Conservation (phyloP, 2,797 vertebrate species). For the Luscinia luscinia region DNA sequence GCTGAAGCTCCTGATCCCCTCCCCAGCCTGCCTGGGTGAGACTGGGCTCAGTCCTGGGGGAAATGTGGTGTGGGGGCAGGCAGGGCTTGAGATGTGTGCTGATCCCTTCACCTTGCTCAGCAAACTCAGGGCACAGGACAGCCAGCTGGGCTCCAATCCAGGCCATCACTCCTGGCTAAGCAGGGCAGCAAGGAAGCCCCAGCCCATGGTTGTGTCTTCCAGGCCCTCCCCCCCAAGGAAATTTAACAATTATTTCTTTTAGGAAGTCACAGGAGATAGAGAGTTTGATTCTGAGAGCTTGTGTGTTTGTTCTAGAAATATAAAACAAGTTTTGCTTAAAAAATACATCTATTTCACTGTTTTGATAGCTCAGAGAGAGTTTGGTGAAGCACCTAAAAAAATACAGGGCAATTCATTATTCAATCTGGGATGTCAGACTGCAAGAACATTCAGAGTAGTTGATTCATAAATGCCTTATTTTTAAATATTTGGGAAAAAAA, state of each 20-base stretch:
- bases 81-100: not conserved
- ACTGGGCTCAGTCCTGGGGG: not conserved
- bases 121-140: not conserved
- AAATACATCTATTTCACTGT: not conserved
- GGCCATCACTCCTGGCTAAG: rapidly evolving
- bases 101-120: not conserved
- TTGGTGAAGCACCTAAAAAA: slow-evolving; percentile 8
- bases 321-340: not conserved
- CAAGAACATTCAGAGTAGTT: slow-evolving; percentile 11
- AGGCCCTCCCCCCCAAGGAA: not conserved
- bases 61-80: not conserved
- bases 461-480: not conserved
- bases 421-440: not conserved
- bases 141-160: not conserved
- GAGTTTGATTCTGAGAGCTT: not conserved
- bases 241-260: not conserved
- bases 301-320: not conserved
- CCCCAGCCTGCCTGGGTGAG: not conserved
- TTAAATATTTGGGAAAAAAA: not conserved
- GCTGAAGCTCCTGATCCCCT: not conserved
- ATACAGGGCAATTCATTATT: not conserved
- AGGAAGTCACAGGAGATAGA: not conserved
- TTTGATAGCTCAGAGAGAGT: not conserved
- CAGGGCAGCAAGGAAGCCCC: not conserved
- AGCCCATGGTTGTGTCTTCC: not conserved